These are phyloP conservation scores for Rhynchopsitta pachyrhyncha DNA, from an alignment of 2,113 vertebrate genomes.

Conservation along the genomic window DNA sequence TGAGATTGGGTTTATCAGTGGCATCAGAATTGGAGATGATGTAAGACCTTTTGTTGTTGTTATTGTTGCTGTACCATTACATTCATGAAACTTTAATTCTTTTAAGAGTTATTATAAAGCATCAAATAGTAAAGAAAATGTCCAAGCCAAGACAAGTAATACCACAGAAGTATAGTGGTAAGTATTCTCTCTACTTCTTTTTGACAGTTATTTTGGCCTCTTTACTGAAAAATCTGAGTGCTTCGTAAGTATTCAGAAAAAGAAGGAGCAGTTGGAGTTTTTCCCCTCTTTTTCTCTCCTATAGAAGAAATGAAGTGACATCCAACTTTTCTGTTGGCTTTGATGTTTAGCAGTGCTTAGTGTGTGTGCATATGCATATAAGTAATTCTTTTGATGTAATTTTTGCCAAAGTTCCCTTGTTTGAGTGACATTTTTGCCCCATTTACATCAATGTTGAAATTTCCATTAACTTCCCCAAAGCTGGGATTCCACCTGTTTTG, in stretches of 20 bases:
- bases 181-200: background rate
- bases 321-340: background rate
- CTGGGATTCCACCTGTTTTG: background rate
- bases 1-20: background rate
- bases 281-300: background rate
- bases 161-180: background rate
- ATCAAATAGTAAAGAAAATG: background rate
- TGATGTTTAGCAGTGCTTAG: background rate
- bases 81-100: background rate
- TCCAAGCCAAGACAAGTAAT: background rate
- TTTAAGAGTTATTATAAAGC: background rate
- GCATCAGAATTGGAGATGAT: background rate
- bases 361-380: background rate
- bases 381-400: background rate
- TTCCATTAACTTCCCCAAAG: background rate
- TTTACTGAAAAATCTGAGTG: background rate
- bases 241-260: background rate
- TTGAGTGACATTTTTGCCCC: conserved; percentile 24
- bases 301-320: background rate
- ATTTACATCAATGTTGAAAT: background rate
- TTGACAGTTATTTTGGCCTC: background rate
- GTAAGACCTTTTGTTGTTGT: fast-evolving
- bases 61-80: background rate
- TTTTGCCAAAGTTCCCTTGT: conserved; percentile 2
- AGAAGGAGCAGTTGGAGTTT: background rate